Evolutionary conservation across 2,113 vertebrate species (phyloP).

Genomic region (Cebus imitator): DNA sequence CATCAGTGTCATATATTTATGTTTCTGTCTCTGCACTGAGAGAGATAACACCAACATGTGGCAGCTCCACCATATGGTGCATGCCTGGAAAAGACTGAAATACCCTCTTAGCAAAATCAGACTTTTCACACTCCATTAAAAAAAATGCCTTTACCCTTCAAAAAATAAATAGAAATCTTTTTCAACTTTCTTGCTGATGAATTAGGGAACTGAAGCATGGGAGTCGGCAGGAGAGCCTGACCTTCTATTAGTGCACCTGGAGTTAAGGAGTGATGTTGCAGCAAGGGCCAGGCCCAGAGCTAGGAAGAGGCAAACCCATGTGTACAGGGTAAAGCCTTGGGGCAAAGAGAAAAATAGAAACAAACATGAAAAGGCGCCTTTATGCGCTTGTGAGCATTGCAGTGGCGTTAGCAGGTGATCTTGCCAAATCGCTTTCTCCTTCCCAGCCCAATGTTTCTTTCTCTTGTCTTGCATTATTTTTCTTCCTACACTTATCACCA

Average conservation of each 20-base stretch:
- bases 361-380: neutral
- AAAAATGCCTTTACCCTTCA: neutral
- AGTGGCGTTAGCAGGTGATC: too few relatives aligned
- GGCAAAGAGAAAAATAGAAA: neutral
- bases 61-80: neutral
- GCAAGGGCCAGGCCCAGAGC: accelerated
- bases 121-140: conserved; percentile 14
- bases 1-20: neutral
- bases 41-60: neutral
- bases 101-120: neutral
- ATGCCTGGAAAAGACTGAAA: neutral
- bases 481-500: neutral
- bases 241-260: neutral
- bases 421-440: too few relatives aligned
- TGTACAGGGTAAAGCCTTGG: neutral
- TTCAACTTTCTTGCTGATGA: neutral
- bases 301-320: accelerated
- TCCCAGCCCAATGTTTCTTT: accelerated
- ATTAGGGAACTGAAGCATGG: neutral
- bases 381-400: accelerated
- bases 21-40: neutral
- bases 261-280: neutral
- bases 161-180: neutral
- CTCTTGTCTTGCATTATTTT: neutral
- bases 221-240: neutral